Evolutionary conservation across 2,888 invertebrate genomes (phyloP).

Genomic region (Aporophyla nigra): DNA sequence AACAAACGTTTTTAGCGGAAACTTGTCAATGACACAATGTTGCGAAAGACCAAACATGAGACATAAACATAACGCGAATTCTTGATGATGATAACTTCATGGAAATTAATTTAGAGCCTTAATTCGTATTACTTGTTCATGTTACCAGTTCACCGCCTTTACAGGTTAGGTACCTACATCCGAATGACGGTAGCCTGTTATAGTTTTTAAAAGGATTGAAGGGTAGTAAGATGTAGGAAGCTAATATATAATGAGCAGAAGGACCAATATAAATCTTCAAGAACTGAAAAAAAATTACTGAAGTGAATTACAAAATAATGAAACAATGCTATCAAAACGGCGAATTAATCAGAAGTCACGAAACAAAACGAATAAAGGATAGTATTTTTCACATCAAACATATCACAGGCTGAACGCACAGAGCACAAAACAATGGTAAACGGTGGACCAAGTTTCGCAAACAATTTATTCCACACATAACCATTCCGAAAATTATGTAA

Average conservation of each 20-base stretch:
- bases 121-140: too few species aligned
- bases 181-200: neutral
- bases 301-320: neutral
- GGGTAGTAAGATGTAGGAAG: neutral
- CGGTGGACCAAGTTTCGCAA: constrained; percentile 59
- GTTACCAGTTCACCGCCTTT: too few species aligned
- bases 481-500: constrained; percentile 72
- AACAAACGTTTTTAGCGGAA: neutral
- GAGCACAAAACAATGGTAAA: constrained; percentile 51
- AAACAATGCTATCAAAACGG: neutral
- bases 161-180: too few species aligned
- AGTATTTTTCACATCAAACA: constrained; percentile 33
- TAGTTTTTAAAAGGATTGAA: neutral
- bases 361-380: too few species aligned
- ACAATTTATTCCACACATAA: constrained; percentile 63
- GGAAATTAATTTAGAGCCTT: too few species aligned
- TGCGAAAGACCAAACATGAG: neutral
- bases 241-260: neutral
- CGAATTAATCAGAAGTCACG: constrained; percentile 21
- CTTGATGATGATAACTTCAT: too few species aligned
- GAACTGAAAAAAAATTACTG: neutral
- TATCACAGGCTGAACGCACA: constrained; percentile 16
- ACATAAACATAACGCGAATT: neutral
- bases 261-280: neutral
- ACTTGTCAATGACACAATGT: neutral